phyloP scores from a whole-genome alignment of 2,113 vertebrate genomes.

The Nansenia antarctica region DNA sequence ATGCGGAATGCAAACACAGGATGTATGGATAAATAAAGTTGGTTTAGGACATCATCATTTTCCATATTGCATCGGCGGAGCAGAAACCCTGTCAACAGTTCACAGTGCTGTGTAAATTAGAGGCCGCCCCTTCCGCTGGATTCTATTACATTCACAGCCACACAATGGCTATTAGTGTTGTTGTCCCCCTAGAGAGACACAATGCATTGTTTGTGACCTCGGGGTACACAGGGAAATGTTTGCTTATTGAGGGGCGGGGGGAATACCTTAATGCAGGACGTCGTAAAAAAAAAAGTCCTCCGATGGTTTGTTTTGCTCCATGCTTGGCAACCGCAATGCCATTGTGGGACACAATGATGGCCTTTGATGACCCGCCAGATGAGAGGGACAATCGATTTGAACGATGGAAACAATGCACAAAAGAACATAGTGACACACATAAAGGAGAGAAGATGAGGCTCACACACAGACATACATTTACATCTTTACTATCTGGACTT shows the following conservation, averaged over 20 bases:
- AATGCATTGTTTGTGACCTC: constrained; percentile 47
- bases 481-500: neutral
- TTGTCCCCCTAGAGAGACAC: constrained; percentile 29
- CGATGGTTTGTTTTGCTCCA: constrained; percentile 35
- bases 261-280: constrained; percentile 1
- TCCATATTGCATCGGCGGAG: neutral
- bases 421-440: constrained; percentile 52
- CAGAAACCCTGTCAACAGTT: neutral
- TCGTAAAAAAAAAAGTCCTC: constrained; percentile 34
- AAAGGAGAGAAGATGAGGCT: constrained; percentile 9
- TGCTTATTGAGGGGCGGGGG: constrained; percentile 19
- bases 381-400: constrained; percentile 45
- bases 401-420: constrained; percentile 47
- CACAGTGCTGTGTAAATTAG: neutral
- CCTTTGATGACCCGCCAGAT: constrained; percentile 27
- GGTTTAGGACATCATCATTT: neutral
- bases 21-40: neutral
- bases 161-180: constrained; percentile 47
- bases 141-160: constrained; percentile 13
- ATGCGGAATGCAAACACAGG: neutral
- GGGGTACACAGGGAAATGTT: constrained; percentile 27
- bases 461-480: constrained; percentile 40
- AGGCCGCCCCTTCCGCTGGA: constrained; percentile 11
- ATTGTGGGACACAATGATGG: constrained; percentile 48
- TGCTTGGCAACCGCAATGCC: constrained; percentile 47